Percentiles rank a stretch among this genome's conserved stretches.
Evolutionary conservation across 2,888 invertebrate species (phyloP).

Genomic region (Panorpa germanica): DNA sequence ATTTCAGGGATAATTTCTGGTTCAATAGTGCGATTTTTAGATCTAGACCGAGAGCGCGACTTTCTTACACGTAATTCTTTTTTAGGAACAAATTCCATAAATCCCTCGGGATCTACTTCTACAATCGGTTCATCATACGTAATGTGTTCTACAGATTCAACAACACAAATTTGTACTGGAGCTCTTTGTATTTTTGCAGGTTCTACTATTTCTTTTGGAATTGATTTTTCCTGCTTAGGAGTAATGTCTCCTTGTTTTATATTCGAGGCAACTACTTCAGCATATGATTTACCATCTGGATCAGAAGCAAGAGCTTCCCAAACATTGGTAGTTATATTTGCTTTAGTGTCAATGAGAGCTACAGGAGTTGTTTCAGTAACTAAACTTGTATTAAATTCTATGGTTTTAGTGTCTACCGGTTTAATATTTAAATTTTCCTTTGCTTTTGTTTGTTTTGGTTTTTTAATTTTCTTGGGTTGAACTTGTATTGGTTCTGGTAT

Average conservation of each 20-base stretch:
- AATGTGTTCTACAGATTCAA: slow-evolving; percentile 6
- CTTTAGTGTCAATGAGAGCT: no score
- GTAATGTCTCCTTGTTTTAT: slow-evolving; percentile 1
- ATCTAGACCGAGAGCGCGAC: slow-evolving; percentile 17
- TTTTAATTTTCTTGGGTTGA: slow-evolving; percentile 1
- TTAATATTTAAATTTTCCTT: slow-evolving; percentile 21
- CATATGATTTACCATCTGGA: slow-evolving; percentile 50
- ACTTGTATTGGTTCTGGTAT: slow-evolving; percentile 10
- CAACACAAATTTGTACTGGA: slow-evolving; percentile 5
- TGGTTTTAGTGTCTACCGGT: slow-evolving; percentile 4
- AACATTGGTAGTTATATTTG: slow-evolving; percentile 20
- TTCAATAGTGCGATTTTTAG: no score
- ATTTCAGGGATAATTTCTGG: not conserved
- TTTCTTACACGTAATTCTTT: slow-evolving; percentile 22
- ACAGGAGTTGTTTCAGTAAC: no score
- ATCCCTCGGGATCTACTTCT: slow-evolving; percentile 22
- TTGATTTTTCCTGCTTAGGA: not conserved
- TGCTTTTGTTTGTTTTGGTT: slow-evolving; percentile 23
- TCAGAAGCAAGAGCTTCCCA: slow-evolving; percentile 30
- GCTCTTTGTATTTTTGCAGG: not conserved
- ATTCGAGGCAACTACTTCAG: slow-evolving; percentile 39
- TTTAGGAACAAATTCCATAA: slow-evolving; percentile 25
- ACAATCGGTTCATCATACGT: slow-evolving; percentile 9
- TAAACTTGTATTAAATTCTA: no score
- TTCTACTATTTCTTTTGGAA: not conserved